phyloP scores from a whole-genome alignment of 2,888 invertebrate species.

The Sarcophaga rosellei region DNA sequence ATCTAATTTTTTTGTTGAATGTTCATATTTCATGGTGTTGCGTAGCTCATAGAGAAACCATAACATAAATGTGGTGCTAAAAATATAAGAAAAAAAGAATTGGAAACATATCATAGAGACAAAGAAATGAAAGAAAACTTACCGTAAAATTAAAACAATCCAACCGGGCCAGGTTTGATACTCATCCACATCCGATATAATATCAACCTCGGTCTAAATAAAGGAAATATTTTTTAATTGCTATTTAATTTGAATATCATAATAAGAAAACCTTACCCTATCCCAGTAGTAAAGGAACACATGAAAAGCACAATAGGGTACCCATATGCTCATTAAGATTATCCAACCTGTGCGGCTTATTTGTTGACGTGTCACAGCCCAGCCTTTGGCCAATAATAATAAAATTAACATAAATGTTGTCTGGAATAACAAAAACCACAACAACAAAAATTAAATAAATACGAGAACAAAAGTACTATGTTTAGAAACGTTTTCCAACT shows the following conservation, averaged over 20 bases:
- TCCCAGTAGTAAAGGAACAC: conserved; percentile 97
- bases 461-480: neutral
- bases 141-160: conserved; percentile 91
- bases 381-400: conserved; percentile 96
- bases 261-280: conserved; percentile 85
- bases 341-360: conserved; percentile 90
- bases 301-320: conserved; percentile 94
- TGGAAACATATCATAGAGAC: neutral
- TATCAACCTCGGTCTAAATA: conserved; percentile 95
- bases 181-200: conserved; percentile 97
- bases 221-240: conserved; percentile 49
- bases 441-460: neutral
- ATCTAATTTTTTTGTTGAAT: conserved; percentile 91
- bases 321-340: conserved; percentile 87
- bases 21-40: conserved; percentile 90
- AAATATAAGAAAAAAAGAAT: conserved; percentile 39
- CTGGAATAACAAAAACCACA: conserved; percentile 82
- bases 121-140: conserved; percentile 19
- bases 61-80: conserved; percentile 89
- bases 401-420: conserved; percentile 96
- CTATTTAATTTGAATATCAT: neutral
- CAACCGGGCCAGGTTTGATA: conserved; percentile 99
- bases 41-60: conserved; percentile 92
- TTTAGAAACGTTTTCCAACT: conserved; percentile 74
- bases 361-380: conserved; percentile 96